Evolutionary conservation across 2,113 vertebrate species (phyloP), one percentile per base, ranked within the genome.

Genomic region (Paraplagusia blochii): DNA sequence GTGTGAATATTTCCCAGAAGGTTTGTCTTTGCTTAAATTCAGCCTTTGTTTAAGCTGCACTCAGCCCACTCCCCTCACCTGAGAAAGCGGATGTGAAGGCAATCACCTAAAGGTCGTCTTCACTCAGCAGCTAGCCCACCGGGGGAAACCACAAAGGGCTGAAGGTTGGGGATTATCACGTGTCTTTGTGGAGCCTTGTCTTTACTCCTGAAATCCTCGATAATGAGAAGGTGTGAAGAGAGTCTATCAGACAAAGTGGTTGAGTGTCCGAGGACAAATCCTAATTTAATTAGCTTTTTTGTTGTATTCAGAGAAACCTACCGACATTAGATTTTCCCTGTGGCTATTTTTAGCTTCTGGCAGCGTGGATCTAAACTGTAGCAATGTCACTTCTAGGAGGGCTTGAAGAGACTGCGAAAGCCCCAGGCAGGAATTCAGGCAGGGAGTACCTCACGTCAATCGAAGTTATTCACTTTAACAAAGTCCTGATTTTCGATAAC

Each of bases 241-340:
- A 44, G 63, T 69, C 63, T 42, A 76, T 76, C 53, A 68, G 66
- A 67, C 34, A 53, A 51, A 67, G 58, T 57, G 64, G 66, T 63
- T 68, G 68, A 44, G 29, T 58, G 66, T 74, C 46, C 39, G n/a
- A 56, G 49, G 69, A 74, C 63, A 18, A 52, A 67, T 72, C 58
- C 15, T 72, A 61, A 79, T 84, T 46, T 52, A 14, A 74, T 81
- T 74, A 45, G 12, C 54, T 40, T 56, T 68, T 40, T 40, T 40
- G 4, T 40, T 40, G 11, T 47, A 51, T 51, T 51, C 47, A 19
- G 15, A 65, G 79, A 75, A 49, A 62, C 53, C 39, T 75, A 55
- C 66, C 68, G 45, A 75, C 13, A 22, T 64, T 11, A 44, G 59
- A 38, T 22, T 52, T 74, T 39, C 53, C 17, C 29, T 38, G 44